Percentiles rank a stretch among this genome's conserved stretches.
Evolutionary conservation across 2,888 invertebrate genomes (phyloP).

Genomic region (Parasteatoda lunata): DNA sequence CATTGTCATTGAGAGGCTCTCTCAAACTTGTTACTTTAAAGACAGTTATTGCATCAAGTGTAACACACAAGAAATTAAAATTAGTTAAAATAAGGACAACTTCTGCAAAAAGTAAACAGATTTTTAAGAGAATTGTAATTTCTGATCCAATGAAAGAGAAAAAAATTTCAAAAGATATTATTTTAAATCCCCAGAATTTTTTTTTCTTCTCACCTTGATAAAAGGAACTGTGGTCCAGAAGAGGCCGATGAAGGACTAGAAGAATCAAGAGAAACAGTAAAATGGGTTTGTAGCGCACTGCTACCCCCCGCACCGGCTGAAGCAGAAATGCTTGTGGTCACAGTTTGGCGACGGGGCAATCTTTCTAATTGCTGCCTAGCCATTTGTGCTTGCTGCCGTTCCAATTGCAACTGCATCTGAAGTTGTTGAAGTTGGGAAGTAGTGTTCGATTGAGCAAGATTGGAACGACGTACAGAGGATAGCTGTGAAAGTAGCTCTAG

Average conservation of each 20-base stretch:
- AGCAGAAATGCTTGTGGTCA: slow-evolving; percentile 38
- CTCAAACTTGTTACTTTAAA: no score
- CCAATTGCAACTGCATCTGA: slow-evolving; percentile 95
- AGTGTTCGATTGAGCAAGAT: slow-evolving; percentile 70
- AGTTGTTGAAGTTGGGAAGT: slow-evolving; percentile 83
- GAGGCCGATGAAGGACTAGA: slow-evolving; percentile 66
- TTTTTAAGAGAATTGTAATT: no score
- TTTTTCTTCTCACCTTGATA: slow-evolving; percentile 61
- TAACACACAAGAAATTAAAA: no score
- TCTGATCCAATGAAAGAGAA: no score
- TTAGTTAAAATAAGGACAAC: no score
- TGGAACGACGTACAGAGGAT: slow-evolving; percentile 89
- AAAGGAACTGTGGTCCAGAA: slow-evolving; percentile 68
- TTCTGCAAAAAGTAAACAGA: no score
- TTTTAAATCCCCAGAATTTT: no score
- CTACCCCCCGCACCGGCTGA: slow-evolving; percentile 59
- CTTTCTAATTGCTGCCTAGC: slow-evolving; percentile 92
- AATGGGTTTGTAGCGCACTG: slow-evolving; percentile 54
- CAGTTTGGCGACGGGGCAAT: slow-evolving; percentile 82
- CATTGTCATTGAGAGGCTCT: no score
- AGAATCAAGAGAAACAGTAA: slow-evolving; percentile 62
- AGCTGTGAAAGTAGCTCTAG: slow-evolving; percentile 93
- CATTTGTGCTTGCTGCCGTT: slow-evolving; percentile 89
- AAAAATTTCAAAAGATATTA: no score
- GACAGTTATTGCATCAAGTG: no score